These are phyloP conservation scores for Tyto alba DNA, from an alignment of 2,113 vertebrate genomes.

Conservation along the genomic window DNA sequence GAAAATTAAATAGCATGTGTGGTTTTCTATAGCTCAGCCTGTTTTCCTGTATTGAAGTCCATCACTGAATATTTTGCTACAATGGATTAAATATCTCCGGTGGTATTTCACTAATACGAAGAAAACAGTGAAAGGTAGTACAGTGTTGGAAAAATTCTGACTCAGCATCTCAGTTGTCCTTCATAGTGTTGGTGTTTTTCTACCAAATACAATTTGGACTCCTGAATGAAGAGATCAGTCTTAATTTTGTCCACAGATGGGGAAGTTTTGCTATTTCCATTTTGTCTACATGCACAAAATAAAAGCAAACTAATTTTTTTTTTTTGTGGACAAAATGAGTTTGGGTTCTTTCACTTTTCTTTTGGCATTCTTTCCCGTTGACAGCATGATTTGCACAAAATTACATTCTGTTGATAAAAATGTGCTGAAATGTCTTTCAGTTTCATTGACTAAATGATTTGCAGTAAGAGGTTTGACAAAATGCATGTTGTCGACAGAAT, in stretches of 20 bases:
- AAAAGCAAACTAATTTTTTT: neutral
- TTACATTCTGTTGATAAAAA: slow-evolving; percentile 54
- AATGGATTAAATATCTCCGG: neutral
- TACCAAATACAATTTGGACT: neutral
- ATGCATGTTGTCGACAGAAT: slow-evolving; percentile 35
- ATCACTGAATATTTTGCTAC: neutral
- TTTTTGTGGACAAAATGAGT: slow-evolving; percentile 1
- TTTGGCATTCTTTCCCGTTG: slow-evolving; percentile 11
- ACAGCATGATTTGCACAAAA: slow-evolving; percentile 41
- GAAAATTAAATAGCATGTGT: neutral
- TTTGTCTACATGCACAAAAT: neutral
- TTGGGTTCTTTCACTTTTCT: slow-evolving; percentile 18
- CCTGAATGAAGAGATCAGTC: slow-evolving; percentile 15
- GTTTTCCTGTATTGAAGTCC: neutral
- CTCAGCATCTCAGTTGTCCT: neutral
- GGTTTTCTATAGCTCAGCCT: neutral
- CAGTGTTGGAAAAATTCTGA: neutral
- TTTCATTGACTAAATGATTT: slow-evolving; percentile 53
- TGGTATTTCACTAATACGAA: neutral
- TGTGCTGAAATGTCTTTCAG: slow-evolving; percentile 32
- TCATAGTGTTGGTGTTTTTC: neutral
- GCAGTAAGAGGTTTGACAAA: slow-evolving; percentile 52
- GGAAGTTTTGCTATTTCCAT: neutral
- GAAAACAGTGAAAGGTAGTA: neutral
- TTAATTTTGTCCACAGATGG: neutral